These are phyloP conservation scores for Dipodomys spectabilis DNA, from an alignment of 2,113 vertebrate species.

Conservation along the genomic window DNA sequence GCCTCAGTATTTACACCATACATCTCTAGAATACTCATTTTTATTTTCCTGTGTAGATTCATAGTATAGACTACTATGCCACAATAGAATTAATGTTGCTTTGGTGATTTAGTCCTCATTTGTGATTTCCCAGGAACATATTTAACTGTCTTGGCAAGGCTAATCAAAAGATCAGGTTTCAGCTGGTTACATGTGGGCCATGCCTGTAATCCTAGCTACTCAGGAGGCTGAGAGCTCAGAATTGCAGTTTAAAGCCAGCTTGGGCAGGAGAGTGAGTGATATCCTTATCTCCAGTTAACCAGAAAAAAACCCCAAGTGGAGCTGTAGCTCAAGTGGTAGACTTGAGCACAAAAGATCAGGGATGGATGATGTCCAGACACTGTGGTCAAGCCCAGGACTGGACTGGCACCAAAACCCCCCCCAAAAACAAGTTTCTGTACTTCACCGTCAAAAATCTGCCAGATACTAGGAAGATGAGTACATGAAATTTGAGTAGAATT, in stretches of 20 bases:
- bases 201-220: too few species aligned
- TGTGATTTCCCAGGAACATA: slow-evolving; percentile 3
- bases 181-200: neutral
- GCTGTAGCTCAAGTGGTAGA: too few species aligned
- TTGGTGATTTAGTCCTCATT: slow-evolving; percentile 39
- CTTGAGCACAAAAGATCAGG: neutral
- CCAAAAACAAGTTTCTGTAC: neutral
- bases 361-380: too few species aligned
- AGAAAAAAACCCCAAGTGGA: too few species aligned
- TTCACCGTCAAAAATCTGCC: slow-evolving; percentile 46
- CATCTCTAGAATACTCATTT: slow-evolving; percentile 5
- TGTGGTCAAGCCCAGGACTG: neutral
- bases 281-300: too few species aligned
- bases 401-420: neutral
- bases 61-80: slow-evolving; percentile 13
- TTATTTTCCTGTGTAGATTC: neutral
- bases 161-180: slow-evolving; percentile 22
- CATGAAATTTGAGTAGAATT: slow-evolving; percentile 52
- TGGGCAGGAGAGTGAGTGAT: too few species aligned
- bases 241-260: too few species aligned
- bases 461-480: neutral
- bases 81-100: neutral
- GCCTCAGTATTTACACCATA: neutral
- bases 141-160: slow-evolving; percentile 38
- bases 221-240: too few species aligned